A percentile compares a stretch with the other conserved stretches of the same genome.
phyloP scores from a whole-genome alignment of 2,113 vertebrate genomes.

The Ginglymostoma cirratum region DNA sequence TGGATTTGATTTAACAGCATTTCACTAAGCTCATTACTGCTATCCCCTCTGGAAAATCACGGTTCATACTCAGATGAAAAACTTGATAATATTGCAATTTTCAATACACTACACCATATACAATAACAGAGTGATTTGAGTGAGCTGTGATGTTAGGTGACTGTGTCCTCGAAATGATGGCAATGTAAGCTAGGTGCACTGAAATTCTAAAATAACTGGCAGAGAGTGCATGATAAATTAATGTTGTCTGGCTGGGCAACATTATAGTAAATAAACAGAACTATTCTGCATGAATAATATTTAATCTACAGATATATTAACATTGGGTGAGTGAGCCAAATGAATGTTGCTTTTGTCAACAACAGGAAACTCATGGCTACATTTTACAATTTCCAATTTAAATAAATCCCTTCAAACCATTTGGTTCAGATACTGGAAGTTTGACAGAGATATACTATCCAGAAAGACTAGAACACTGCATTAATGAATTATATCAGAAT shows the following conservation, averaged over 20 bases:
- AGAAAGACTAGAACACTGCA: no score
- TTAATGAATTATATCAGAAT: no score
- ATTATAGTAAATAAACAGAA: not conserved
- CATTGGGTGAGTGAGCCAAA: not conserved
- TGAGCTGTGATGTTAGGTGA: not conserved
- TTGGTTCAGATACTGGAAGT: no score
- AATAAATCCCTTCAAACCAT: no score
- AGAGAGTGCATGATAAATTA: not conserved
- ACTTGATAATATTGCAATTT: not conserved
- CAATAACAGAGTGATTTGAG: not conserved
- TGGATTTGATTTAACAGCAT: not conserved
- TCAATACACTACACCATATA: not conserved
- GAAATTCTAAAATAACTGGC: not conserved
- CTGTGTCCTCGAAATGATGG: not conserved
- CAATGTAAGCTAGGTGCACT: not conserved
- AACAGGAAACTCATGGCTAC: not conserved
- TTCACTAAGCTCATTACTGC: not conserved
- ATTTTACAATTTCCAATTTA: not conserved
- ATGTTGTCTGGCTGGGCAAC: not conserved
- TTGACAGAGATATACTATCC: no score
- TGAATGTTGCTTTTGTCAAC: constrained; percentile 1
- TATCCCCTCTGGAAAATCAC: not conserved
- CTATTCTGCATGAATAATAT: not conserved
- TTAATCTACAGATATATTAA: not conserved
- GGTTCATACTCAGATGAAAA: not conserved